Conservation (phyloP, 2,113 vertebrate genomes). For the Furnarius figulus region DNA sequence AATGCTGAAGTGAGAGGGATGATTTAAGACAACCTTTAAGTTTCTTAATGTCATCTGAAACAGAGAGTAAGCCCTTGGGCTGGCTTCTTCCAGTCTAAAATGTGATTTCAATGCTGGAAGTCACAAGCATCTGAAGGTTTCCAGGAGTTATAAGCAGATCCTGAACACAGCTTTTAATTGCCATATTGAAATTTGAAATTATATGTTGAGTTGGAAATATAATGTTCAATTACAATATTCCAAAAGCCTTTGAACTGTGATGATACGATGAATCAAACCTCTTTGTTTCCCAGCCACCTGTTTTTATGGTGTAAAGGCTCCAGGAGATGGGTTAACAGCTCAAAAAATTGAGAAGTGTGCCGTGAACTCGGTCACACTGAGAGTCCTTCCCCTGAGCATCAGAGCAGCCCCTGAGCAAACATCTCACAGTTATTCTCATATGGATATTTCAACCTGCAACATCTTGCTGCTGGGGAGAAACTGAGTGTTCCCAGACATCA, state of each 20-base stretch:
- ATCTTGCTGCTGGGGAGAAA: background rate
- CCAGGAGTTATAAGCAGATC: background rate
- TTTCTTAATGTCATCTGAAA: constrained; percentile 20
- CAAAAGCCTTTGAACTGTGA: constrained; percentile 19
- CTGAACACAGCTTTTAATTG: background rate
- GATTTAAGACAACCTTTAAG: constrained; percentile 33
- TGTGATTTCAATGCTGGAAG: background rate
- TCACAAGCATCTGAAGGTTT: constrained; percentile 8
- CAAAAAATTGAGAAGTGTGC: background rate
- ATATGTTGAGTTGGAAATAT: background rate
- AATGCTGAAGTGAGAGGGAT: background rate
- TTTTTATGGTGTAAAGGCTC: background rate
- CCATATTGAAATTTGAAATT: background rate
- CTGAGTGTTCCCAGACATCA: background rate
- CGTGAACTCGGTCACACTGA: background rate
- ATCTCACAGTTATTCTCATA: background rate
- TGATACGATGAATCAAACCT: background rate
- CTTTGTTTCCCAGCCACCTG: background rate
- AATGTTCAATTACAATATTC: constrained; percentile 37
- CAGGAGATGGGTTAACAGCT: background rate
- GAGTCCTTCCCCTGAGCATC: background rate
- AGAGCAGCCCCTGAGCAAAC: background rate
- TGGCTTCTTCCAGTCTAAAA: constrained; percentile 27
- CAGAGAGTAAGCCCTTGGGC: constrained; percentile 21
- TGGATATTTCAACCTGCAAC: background rate